Conservation (phyloP, 2,888 invertebrate species). For the Troides aeacus region DNA sequence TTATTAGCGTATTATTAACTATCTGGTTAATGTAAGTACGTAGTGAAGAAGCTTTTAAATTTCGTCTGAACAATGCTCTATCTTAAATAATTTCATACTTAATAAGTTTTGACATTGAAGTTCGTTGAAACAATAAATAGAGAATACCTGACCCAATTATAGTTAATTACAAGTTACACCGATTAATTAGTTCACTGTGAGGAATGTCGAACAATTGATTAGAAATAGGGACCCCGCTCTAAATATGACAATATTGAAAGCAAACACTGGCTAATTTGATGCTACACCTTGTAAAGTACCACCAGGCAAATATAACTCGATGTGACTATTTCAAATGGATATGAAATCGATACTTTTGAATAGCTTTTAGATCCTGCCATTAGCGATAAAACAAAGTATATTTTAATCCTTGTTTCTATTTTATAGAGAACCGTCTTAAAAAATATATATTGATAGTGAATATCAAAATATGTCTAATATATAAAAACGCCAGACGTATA, state of each 20-base stretch:
- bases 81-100: not conserved
- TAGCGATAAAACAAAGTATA: not conserved
- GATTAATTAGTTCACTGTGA: slow-evolving; percentile 25
- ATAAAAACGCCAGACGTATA: no score
- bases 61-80: not conserved
- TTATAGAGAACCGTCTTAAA: no score
- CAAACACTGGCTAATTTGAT: slow-evolving; percentile 16
- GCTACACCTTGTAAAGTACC: slow-evolving; percentile 6
- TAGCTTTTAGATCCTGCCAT: not conserved
- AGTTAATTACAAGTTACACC: slow-evolving; percentile 11
- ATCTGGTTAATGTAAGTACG: not conserved
- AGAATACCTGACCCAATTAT: slow-evolving; percentile 24
- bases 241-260: slow-evolving; percentile 26
- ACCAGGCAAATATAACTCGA: slow-evolving; percentile 39
- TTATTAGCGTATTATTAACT: not conserved
- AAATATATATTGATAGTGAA: no score
- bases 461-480: no score
- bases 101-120: not conserved
- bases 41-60: no score
- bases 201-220: slow-evolving; percentile 26
- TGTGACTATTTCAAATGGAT: slow-evolving; percentile 4
- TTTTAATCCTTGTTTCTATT: not conserved
- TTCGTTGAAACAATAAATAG: slow-evolving; percentile 17
- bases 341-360: slow-evolving; percentile 15
- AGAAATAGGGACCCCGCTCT: slow-evolving; percentile 13